These are phyloP conservation scores for Meta bourneti DNA, from an alignment of 2,888 invertebrate species.

Conservation along the genomic window DNA sequence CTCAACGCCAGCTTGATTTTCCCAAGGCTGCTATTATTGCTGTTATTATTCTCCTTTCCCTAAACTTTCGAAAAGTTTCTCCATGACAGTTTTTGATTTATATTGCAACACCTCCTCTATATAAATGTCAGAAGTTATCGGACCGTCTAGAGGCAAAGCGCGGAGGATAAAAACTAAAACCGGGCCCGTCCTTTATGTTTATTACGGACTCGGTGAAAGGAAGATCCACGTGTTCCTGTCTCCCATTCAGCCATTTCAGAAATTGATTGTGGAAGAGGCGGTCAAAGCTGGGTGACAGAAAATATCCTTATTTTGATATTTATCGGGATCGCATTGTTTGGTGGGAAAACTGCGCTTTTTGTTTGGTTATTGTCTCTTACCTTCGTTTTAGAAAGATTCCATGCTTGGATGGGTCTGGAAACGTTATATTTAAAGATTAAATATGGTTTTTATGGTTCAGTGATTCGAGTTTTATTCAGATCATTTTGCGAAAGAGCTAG, in stretches of 20 bases:
- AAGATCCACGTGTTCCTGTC: conserved; percentile 49
- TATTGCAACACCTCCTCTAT: conserved; percentile 23
- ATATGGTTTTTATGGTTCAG: too few relatives aligned
- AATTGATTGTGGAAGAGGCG: conserved; percentile 14
- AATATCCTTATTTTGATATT: background rate
- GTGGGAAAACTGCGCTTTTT: background rate
- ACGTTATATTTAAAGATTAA: too few relatives aligned
- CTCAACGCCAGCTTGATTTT: background rate
- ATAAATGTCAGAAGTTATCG: conserved; percentile 38
- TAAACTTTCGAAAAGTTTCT: background rate
- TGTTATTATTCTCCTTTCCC: background rate
- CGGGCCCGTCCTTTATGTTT: conserved; percentile 19
- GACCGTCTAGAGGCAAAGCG: background rate
- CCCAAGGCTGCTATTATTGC: background rate
- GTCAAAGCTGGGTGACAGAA: background rate
- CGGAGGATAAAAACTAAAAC: background rate
- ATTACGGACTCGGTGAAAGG: conserved; percentile 9
- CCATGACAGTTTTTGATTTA: conserved; percentile 35
- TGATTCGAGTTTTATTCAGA: too few relatives aligned
- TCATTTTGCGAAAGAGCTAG: too few relatives aligned
- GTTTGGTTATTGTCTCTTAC: background rate
- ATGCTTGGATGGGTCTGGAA: too few relatives aligned
- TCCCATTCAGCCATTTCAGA: conserved; percentile 24
- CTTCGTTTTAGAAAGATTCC: too few relatives aligned
- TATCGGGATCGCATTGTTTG: background rate